These are phyloP conservation scores for Cataglyphis livida DNA, from an alignment of 2,888 invertebrate species.

Conservation along the genomic window DNA sequence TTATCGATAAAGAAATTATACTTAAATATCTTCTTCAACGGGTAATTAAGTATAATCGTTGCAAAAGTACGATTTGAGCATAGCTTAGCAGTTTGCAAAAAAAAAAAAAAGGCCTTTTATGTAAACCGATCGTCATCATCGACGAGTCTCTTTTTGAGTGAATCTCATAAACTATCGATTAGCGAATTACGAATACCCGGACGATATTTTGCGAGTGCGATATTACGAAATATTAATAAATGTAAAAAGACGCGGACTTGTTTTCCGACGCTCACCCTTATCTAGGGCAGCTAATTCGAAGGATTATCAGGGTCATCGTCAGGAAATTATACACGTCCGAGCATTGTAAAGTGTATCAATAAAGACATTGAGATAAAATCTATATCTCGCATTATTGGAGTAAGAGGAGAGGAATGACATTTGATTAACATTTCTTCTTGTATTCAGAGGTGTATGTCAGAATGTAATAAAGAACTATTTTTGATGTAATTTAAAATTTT, in stretches of 20 bases:
- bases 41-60: not conserved
- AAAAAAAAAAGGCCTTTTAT: not conserved
- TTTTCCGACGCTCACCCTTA: slow-evolving; percentile 40
- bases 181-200: slow-evolving; percentile 53
- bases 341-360: slow-evolving; percentile 70
- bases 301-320: slow-evolving; percentile 26
- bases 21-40: too few species aligned
- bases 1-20: not conserved
- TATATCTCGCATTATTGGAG: not conserved
- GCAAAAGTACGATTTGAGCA: not conserved
- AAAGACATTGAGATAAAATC: slow-evolving; percentile 61
- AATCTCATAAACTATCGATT: slow-evolving; percentile 6
- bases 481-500: not conserved
- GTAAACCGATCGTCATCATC: not conserved
- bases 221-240: slow-evolving; percentile 16
- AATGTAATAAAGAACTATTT: not conserved
- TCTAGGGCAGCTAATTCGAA: slow-evolving; percentile 12
- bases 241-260: slow-evolving; percentile 17
- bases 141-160: not conserved
- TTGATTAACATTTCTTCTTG: not conserved
- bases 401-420: not conserved
- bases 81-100: not conserved
- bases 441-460: not conserved
- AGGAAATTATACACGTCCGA: slow-evolving; percentile 52
- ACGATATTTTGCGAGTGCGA: slow-evolving; percentile 22